Evolutionary conservation across 2,113 vertebrate genomes (phyloP).

Genomic region (Ailurus styani): DNA sequence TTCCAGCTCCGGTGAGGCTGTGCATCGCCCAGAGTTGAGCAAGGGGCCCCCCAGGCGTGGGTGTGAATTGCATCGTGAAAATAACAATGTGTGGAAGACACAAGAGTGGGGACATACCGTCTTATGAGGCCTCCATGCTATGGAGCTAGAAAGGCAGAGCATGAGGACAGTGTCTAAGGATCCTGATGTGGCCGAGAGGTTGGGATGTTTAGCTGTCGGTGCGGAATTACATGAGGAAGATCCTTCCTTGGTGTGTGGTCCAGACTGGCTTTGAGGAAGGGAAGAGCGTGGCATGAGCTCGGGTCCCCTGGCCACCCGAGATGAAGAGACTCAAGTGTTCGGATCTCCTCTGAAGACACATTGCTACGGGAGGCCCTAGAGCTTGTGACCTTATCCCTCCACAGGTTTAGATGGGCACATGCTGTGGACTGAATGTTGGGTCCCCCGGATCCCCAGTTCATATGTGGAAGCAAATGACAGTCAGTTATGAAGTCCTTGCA

Average conservation of each 20-base stretch:
- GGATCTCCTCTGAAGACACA: not conserved
- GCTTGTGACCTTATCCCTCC: not conserved
- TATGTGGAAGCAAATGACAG: not conserved
- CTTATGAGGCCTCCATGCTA: not conserved
- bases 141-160: not conserved
- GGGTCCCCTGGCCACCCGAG: too few species aligned
- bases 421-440: not conserved
- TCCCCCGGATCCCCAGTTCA: not conserved
- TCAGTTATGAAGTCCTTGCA: not conserved
- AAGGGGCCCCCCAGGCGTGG: not conserved
- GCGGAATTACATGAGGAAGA: not conserved
- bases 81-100: not conserved
- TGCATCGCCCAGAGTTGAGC: not conserved
- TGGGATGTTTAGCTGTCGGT: not conserved
- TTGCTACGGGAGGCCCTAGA: not conserved
- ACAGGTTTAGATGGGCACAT: not conserved
- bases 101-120: not conserved
- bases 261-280: not conserved
- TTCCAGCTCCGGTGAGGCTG: not conserved
- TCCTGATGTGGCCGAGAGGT: fast-evolving
- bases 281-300: not conserved
- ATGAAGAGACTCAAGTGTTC: not conserved
- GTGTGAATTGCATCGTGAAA: not conserved
- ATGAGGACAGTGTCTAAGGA: not conserved
- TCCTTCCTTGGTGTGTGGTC: not conserved